Evolutionary conservation across 2,797 vertebrate species (phyloP), one percentile per base, ranked within the genome.

Genomic region (Neosilurus hyrtlii): DNA sequence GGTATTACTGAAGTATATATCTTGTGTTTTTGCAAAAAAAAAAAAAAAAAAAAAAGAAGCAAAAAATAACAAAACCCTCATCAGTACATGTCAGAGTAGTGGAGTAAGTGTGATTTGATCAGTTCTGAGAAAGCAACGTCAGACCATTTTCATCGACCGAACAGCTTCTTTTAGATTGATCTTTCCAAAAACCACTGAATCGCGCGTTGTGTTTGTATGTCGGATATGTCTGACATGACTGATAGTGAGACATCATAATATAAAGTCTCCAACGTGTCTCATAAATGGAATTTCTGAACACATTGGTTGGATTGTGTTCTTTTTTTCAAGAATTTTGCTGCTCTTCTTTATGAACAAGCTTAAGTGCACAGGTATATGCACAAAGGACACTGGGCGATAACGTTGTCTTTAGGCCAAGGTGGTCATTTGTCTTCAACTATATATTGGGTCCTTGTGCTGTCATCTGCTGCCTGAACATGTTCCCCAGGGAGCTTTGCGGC

Each of bases 391-490:
- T 9, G 0, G 18, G 57, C n/a, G 76, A 82, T 80, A 84, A 82
- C 73, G 52, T 79, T 78, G 57, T 83, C 80, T 78, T 80, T 85
- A 43, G 65, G 20, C 74, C 52, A 14, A 35, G 82, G 70, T 84
- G 80, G 73, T 85, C 72, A 85, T 87, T 86, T 82, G 80, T 89
- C 82, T 85, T 79, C 70, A 20, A 26, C 57, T 80, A 37, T 75
- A 83, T 86, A 86, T 86, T 82, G 79, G 80, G 79, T 81, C 86
- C 83, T 85, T 86, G 86, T 83, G 74, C 76, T 87, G 83, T 85
- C 85, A 85, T 81, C 85, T 79, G 52, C 72, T 75, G 77, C 72
- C 76, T 81, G 83, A 85, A 71, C 83, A 59, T 72, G 30, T 43
- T 73, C 80, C 84, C 82, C 67, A 62, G 74, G 51, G 68, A 81